phyloP scores from a whole-genome alignment of 2,113 vertebrate species.

The Brachyhypopomus gauderio region DNA sequence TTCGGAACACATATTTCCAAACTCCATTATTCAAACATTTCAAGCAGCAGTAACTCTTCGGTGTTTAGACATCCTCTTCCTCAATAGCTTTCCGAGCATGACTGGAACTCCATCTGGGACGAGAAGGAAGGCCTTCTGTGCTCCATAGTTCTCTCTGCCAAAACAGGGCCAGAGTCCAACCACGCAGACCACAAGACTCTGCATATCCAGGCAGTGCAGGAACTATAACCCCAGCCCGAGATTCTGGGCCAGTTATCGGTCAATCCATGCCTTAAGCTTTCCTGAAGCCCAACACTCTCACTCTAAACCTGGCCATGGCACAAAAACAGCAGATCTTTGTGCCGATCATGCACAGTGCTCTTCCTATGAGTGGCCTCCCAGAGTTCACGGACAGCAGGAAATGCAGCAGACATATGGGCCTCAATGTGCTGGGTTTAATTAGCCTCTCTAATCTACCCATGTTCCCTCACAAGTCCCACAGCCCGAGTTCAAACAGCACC shows the following conservation, averaged over 20 bases:
- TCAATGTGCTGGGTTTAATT: conserved; percentile 36
- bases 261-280: neutral
- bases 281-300: neutral
- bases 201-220: too few relatives aligned
- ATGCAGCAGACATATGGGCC: conserved; percentile 20
- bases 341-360: neutral
- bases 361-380: neutral
- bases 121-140: conserved; percentile 16
- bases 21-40: neutral
- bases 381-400: conserved; percentile 27
- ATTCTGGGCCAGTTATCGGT: neutral
- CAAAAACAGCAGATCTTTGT: neutral
- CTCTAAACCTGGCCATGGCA: neutral
- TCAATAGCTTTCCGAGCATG: conserved; percentile 19
- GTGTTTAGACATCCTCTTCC: conserved; percentile 34
- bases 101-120: neutral
- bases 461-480: conserved; percentile 18
- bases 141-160: conserved; percentile 6
- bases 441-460: conserved; percentile 33
- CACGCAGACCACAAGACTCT: neutral
- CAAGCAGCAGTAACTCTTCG: conserved; percentile 24
- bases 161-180: neutral
- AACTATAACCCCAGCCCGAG: neutral
- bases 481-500: neutral
- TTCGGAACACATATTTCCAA: neutral